Evolutionary conservation across 2,113 vertebrate genomes (phyloP).

Genomic region (Oreochromis aureus): DNA sequence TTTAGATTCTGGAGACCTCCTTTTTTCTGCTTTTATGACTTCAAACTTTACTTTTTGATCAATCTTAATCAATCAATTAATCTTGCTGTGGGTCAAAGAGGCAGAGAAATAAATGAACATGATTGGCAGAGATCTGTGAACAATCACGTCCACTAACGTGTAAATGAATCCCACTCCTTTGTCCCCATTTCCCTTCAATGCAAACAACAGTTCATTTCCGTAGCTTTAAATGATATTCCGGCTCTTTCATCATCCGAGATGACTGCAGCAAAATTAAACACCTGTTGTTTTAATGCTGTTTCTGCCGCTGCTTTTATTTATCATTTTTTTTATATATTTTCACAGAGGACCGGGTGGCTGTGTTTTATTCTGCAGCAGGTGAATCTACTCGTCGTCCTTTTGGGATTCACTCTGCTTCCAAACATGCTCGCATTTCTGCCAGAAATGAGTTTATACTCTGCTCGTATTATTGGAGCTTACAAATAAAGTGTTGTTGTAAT

Average conservation of each 20-base stretch:
- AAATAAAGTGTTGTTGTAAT: constrained; percentile 27
- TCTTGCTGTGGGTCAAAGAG: neutral
- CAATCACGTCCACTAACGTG: neutral
- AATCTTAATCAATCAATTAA: neutral
- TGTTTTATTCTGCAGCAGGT: neutral
- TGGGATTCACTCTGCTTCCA: neutral
- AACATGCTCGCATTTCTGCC: neutral
- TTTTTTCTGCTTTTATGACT: neutral
- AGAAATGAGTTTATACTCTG: neutral
- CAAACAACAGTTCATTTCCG: neutral
- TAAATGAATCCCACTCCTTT: neutral
- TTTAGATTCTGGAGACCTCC: neutral
- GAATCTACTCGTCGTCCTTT: constrained; percentile 4
- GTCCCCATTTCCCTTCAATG: neutral
- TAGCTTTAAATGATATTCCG: neutral
- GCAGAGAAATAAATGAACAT: neutral
- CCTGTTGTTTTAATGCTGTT: constrained; percentile 3
- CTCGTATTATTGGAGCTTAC: constrained; percentile 11
- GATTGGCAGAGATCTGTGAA: neutral
- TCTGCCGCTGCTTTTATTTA: neutral
- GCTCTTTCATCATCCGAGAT: neutral
- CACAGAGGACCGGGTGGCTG: neutral
- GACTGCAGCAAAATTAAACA: constrained; percentile 32
- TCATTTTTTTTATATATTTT: neutral
- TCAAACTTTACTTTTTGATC: neutral